Percentiles rank a stretch among this genome's conserved stretches.
Evolutionary conservation across 2,113 vertebrate genomes (phyloP).

Genomic region (Ciconia maguari): DNA sequence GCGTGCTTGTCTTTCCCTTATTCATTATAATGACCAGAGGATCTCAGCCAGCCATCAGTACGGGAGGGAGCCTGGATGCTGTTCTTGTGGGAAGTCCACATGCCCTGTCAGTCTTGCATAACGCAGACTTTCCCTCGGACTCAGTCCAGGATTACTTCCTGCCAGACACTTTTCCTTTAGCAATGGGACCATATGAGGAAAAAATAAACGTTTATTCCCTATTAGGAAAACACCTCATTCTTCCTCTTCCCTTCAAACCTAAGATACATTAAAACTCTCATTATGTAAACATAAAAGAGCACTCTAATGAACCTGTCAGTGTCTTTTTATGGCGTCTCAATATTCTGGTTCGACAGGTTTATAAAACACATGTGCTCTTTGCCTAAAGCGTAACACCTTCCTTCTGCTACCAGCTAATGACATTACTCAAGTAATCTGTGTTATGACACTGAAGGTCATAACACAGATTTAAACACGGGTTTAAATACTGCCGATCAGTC

Average conservation of each 20-base stretch:
- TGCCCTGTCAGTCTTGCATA: not conserved
- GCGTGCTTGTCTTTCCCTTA: not conserved
- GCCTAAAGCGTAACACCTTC: not conserved
- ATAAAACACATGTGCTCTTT: not conserved
- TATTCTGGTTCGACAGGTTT: not conserved
- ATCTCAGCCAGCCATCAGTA: not conserved
- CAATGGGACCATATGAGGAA: not conserved
- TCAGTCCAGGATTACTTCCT: not conserved
- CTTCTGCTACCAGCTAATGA: not conserved
- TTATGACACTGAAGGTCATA: not conserved
- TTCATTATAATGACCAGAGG: not conserved
- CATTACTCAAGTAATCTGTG: not conserved
- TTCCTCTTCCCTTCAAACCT: not conserved
- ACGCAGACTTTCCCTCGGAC: not conserved
- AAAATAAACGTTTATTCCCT: not conserved
- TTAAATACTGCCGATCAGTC: conserved; percentile 9
- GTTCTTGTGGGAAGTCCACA: not conserved
- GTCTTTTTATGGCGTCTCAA: not conserved
- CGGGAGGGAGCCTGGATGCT: not conserved
- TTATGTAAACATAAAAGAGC: not conserved
- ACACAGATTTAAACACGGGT: not conserved
- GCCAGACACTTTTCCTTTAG: not conserved
- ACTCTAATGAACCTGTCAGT: not conserved
- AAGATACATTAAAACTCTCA: not conserved
- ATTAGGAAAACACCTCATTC: not conserved